Evolutionary conservation across 2,888 invertebrate genomes (phyloP).

Genomic region (Lampropteryx suffumata): DNA sequence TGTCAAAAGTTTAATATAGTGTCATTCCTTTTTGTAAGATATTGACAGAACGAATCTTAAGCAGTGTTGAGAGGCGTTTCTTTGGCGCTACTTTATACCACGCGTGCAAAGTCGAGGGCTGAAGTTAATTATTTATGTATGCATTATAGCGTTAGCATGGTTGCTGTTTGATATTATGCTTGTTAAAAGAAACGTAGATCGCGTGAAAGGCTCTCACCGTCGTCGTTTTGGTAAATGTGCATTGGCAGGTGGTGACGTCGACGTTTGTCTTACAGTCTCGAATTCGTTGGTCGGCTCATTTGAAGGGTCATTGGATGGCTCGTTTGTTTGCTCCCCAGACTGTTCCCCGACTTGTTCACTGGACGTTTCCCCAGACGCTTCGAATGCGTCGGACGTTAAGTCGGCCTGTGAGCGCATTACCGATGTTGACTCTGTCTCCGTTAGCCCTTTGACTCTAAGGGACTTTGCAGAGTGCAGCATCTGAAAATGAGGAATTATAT

Average conservation of each 20-base stretch:
- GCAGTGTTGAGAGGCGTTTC: no score
- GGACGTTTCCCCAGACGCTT: conserved; percentile 73
- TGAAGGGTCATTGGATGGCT: conserved; percentile 51
- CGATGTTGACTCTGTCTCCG: conserved; percentile 91
- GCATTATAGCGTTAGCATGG: no score
- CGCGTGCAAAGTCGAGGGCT: no score
- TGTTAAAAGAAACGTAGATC: no score
- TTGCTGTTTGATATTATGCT: no score
- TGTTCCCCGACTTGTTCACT: conserved; percentile 52
- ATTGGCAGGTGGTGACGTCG: conserved; percentile 85
- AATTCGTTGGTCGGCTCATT: conserved; percentile 66
- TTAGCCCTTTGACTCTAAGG: conserved; percentile 93
- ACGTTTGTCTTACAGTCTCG: conserved; percentile 77
- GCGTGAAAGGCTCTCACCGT: no score
- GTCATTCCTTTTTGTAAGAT: no score
- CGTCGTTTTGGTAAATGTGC: conserved; percentile 81
- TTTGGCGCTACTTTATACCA: no score
- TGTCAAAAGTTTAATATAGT: no score
- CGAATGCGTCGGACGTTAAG: conserved; percentile 34
- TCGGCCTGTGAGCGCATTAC: conserved; percentile 88
- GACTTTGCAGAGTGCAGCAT: conserved; percentile 92
- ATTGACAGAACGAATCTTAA: no score
- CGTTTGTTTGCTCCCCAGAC: conserved; percentile 66
- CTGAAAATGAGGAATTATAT: conserved; percentile 46
- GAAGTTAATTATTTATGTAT: no score